Percentiles rank a stretch among this genome's conserved stretches.
These are phyloP conservation scores for Brachionus rubens DNA, from an alignment of 1,140 invertebrate species.

Conservation along the genomic window DNA sequence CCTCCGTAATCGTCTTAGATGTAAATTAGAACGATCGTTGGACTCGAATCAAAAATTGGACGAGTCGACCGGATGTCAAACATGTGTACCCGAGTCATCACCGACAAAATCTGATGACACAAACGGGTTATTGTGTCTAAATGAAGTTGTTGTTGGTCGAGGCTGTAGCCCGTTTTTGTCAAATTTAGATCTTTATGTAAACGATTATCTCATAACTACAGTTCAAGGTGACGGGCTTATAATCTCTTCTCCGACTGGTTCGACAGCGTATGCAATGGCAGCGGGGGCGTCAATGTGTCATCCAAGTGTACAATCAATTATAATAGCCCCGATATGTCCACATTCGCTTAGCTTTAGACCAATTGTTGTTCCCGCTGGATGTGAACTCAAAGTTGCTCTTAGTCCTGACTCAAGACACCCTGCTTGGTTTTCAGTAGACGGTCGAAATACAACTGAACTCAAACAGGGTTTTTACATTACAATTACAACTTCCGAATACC, in stretches of 20 bases:
- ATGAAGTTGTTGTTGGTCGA: constrained; percentile 91
- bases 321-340: constrained; percentile 94
- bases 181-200: constrained; percentile 89
- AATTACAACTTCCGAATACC: constrained; percentile 43
- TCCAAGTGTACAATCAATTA: constrained; percentile 90
- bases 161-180: constrained; percentile 89
- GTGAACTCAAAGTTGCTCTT: constrained; percentile 69
- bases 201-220: constrained; percentile 89
- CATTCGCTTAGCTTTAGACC: constrained; percentile 92
- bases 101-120: neutral
- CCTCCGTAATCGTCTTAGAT: constrained; percentile 24
- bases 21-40: constrained; percentile 15
- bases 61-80: neutral
- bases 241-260: constrained; percentile 91
- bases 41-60: neutral
- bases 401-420: constrained; percentile 31
- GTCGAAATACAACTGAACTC: constrained; percentile 32
- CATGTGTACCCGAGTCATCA: neutral
- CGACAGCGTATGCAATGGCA: constrained; percentile 94
- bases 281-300: constrained; percentile 65
- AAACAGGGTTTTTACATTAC: constrained; percentile 40
- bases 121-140: constrained; percentile 64
- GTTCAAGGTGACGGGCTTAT: constrained; percentile 93
- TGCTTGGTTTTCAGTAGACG: constrained; percentile 46
- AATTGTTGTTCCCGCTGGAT: constrained; percentile 85